Base-by-base conservation (phyloP, 1,140 invertebrate species). In the Drosophila nigromelanica region DNA sequence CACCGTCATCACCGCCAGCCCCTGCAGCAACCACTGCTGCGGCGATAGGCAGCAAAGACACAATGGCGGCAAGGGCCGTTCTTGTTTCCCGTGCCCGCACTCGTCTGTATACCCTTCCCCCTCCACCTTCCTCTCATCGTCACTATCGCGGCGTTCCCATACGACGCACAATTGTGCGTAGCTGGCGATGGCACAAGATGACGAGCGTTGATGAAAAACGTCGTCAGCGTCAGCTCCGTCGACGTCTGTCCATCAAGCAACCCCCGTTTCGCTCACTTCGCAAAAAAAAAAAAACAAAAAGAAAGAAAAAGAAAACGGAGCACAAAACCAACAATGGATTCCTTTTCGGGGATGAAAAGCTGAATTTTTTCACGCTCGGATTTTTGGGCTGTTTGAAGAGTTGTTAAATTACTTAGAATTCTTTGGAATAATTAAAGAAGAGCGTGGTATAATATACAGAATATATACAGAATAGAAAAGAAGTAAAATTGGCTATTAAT, bases 171-270 rank as follows among this genome's bases (percentile, higher is more conserved):
- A 62, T 73, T 70, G 64, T 77, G 75, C 78, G 76, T 62, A 66
- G 69, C 58, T 83, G 83, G 59, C 83, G 83, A 90, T 86, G 86
- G 73, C 85, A 89, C 86, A 79, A 89, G 80, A 89, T 85, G 85
- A 90, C 86, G 85, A 89, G 80, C 86, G 75, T 68, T 89, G 85
- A 90, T 89, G 85, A 89, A 89, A 89, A 89, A 77, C 82, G 83
- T 87, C 73, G 73, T 72, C 73, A 37, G 40, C 73, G 67, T 48
- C 67, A n/a, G 27, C 60, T 40, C 51, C 70, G 59, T 60, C 80
- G 85, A 90, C 78, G 86, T 77, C 81, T 90, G 85, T 89, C 80
- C 85, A 72, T 89, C 85, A 83, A 79, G 83, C 80, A 86, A 89
- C 85, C 85, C 85, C 86, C 76, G 80, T 89, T 82, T 80, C 59